phyloP scores from a whole-genome alignment of 35 echinoderm and acorn worm species.

The Patiria miniata region DNA sequence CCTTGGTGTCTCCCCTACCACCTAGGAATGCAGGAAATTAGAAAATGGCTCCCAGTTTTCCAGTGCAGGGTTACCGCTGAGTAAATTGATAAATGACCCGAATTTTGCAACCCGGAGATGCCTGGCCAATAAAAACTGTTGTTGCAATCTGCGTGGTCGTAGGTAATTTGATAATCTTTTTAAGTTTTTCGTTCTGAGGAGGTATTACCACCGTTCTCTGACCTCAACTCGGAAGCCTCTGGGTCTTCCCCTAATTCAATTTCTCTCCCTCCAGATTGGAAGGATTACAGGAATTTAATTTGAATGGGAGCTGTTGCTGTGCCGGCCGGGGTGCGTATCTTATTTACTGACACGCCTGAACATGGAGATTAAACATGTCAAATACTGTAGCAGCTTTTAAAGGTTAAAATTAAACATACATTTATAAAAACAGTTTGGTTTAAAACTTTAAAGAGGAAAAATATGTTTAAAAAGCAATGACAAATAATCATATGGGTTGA shows the following conservation, averaged over 20 bases:
- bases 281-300: constrained; percentile 27
- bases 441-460: no score
- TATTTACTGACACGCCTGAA: no score
- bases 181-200: neutral
- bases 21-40: constrained; percentile 13
- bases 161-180: constrained; percentile 14
- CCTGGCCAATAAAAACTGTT: constrained; percentile 8
- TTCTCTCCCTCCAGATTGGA: neutral
- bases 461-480: no score
- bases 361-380: no score
- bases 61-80: neutral
- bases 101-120: neutral
- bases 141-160: neutral
- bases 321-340: neutral
- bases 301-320: constrained; percentile 11
- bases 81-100: constrained; percentile 11
- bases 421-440: no score
- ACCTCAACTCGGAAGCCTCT: neutral
- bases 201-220: neutral
- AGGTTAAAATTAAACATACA: no score
- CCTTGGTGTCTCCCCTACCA: neutral
- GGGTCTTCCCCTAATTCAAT: constrained; percentile 8
- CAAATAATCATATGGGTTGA: no score
- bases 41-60: constrained; percentile 9
- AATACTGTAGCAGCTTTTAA: no score